Evolutionary conservation across 1,140 invertebrate species (phyloP).

Genomic region (Bombus huntii): DNA sequence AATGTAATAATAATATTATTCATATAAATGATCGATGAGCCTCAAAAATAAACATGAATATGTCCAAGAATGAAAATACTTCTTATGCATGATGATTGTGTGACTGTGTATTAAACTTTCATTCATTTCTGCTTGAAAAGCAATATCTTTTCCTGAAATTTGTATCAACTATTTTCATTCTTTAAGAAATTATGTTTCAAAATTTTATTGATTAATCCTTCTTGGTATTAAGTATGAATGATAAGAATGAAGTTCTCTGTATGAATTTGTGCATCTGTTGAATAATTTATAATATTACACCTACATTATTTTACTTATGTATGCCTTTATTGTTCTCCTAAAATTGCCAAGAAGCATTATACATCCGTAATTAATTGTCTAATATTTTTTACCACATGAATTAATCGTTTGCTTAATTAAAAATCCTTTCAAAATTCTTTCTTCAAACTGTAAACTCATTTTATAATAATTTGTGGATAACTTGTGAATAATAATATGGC

Average conservation of each 20-base stretch:
- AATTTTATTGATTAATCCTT: constrained; percentile 12
- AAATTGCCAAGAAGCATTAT: constrained; percentile 35
- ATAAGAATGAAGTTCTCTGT: not conserved
- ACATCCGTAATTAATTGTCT: constrained; percentile 2
- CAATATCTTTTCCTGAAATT: not conserved
- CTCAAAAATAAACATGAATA: constrained; percentile 60
- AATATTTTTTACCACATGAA: constrained; percentile 14
- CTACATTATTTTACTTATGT: not conserved
- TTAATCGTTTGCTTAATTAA: constrained; percentile 12
- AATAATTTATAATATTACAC: constrained; percentile 14
- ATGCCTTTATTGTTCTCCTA: not conserved
- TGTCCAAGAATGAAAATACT: constrained; percentile 67
- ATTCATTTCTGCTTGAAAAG: constrained; percentile 20
- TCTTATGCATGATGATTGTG: constrained; percentile 38
- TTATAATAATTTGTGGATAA: constrained; percentile 36
- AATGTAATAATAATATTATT: constrained; percentile 75
- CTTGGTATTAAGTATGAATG: constrained; percentile 18
- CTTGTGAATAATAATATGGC: constrained; percentile 34
- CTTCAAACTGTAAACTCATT: constrained; percentile 57
- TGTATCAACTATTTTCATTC: constrained; percentile 53
- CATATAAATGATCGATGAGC: constrained; percentile 50
- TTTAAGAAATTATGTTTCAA: constrained; percentile 23
- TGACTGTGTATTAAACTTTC: constrained; percentile 28
- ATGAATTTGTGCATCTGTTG: not conserved
- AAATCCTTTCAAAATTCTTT: constrained; percentile 49